These are phyloP conservation scores for Ecliptopera silaceata DNA, from an alignment of 2,888 invertebrate species.

Conservation along the genomic window DNA sequence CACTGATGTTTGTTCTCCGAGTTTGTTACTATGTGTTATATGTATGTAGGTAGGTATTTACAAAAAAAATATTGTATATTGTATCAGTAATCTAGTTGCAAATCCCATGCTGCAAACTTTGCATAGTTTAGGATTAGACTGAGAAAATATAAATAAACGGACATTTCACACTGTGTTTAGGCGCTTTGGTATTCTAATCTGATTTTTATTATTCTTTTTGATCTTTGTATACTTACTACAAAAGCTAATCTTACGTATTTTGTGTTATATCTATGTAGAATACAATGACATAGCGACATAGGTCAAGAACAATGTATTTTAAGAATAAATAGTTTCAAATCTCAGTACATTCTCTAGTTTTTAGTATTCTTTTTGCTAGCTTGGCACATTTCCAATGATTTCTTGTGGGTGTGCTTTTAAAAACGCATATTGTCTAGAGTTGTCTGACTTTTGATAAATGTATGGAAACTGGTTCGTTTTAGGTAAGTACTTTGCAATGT, in stretches of 20 bases:
- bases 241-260: not conserved
- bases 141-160: too few relatives aligned
- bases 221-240: too few relatives aligned
- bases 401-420: slow-evolving; percentile 46
- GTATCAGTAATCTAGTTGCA: too few relatives aligned
- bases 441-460: slow-evolving; percentile 25
- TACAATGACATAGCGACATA: slow-evolving; percentile 2
- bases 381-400: slow-evolving; percentile 62
- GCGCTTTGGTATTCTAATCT: too few relatives aligned
- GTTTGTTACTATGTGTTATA: too few relatives aligned
- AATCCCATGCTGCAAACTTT: too few relatives aligned
- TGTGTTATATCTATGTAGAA: not conserved
- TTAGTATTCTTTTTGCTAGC: slow-evolving; percentile 68
- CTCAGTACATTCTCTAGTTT: slow-evolving; percentile 49
- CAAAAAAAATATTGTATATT: too few relatives aligned
- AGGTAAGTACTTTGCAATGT: not conserved
- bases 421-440: slow-evolving; percentile 25
- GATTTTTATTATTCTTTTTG: too few relatives aligned
- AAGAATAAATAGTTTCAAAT: slow-evolving; percentile 29
- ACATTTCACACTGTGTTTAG: too few relatives aligned
- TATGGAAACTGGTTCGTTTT: slow-evolving; percentile 20
- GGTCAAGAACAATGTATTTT: slow-evolving; percentile 11
- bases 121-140: too few relatives aligned
- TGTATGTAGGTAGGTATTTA: too few relatives aligned
- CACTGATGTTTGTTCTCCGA: too few relatives aligned